Conservation (phyloP, 2,797 vertebrate species). For the Poliocrania exsul region DNA sequence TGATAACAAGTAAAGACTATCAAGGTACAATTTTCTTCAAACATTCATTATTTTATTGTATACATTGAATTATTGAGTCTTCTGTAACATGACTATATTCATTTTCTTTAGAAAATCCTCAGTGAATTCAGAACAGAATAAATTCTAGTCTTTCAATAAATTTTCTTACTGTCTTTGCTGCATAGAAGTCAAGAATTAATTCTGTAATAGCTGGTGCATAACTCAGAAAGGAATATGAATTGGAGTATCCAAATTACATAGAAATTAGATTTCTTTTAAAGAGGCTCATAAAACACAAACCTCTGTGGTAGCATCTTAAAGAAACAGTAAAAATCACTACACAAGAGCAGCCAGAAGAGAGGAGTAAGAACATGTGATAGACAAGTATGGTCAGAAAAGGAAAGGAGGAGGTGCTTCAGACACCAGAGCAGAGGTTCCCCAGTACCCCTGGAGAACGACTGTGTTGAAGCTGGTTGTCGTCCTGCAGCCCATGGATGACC, state of each 20-base stretch:
- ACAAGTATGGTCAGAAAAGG: background rate
- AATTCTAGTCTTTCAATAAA: slow-evolving; percentile 27
- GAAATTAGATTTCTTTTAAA: background rate
- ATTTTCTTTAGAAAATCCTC: slow-evolving; percentile 21
- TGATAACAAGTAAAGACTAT: slow-evolving; percentile 33
- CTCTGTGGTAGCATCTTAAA: background rate
- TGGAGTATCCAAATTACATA: background rate
- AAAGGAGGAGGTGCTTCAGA: background rate
- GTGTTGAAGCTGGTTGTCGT: accelerated
- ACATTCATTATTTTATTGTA: slow-evolving; percentile 34
- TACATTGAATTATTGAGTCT: background rate
- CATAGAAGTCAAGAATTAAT: background rate
- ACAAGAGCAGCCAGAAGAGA: background rate
- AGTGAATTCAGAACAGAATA: background rate
- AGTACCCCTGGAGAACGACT: background rate
- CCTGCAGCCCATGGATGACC: accelerated
- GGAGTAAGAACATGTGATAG: background rate
- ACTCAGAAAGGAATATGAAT: background rate
- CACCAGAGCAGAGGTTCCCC: background rate
- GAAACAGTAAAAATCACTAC: background rate
- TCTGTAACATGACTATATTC: background rate
- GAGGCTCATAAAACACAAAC: background rate
- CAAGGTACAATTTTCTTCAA: slow-evolving; percentile 24
- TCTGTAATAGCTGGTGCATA: background rate
- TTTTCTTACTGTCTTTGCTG: slow-evolving; percentile 17